phyloP scores from a whole-genome alignment of 2,888 invertebrate genomes.

The Drosophila greeni region DNA sequence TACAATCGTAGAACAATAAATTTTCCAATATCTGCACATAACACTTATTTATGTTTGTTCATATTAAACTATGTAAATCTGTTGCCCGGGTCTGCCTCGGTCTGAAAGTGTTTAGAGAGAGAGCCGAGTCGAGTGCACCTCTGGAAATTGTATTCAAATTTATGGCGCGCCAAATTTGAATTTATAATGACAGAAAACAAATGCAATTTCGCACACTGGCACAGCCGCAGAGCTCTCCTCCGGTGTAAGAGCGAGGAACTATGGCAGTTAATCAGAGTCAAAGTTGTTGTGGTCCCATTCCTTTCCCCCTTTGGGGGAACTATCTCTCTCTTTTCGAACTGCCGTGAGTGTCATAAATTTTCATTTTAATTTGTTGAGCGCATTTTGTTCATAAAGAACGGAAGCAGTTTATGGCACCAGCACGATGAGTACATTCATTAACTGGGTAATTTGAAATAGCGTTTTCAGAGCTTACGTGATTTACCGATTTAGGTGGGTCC shows the following conservation, averaged over 20 bases:
- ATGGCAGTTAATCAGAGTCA: constrained; percentile 69
- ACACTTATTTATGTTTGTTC: constrained; percentile 63
- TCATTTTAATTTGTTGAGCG: constrained; percentile 67
- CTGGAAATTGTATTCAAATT: constrained; percentile 64
- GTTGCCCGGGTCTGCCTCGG: constrained; percentile 20
- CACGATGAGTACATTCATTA: constrained; percentile 54
- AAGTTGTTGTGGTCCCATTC: constrained; percentile 45
- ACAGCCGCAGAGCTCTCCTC: constrained; percentile 11
- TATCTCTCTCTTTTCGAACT: constrained; percentile 32
- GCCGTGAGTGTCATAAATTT: constrained; percentile 60
- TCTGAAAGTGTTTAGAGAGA: constrained; percentile 34
- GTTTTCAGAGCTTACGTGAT: constrained; percentile 35
- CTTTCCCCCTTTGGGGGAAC: constrained; percentile 1
- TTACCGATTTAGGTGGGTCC: constrained; percentile 23
- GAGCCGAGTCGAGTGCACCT: constrained; percentile 37
- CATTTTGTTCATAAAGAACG: constrained; percentile 57
- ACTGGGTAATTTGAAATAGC: constrained; percentile 43
- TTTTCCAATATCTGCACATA: constrained; percentile 59
- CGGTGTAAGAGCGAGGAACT: constrained; percentile 33
- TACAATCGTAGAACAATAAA: constrained; percentile 55
- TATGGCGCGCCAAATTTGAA: constrained; percentile 75
- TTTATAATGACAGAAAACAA: constrained; percentile 75
- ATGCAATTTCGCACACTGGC: constrained; percentile 58
- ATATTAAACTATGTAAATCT: constrained; percentile 54
- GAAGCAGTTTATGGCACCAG: constrained; percentile 45